Evolutionary conservation across 1,140 invertebrate species (phyloP), one percentile per base, ranked within the genome.

Genomic region (Spodoptera frugiperda): DNA sequence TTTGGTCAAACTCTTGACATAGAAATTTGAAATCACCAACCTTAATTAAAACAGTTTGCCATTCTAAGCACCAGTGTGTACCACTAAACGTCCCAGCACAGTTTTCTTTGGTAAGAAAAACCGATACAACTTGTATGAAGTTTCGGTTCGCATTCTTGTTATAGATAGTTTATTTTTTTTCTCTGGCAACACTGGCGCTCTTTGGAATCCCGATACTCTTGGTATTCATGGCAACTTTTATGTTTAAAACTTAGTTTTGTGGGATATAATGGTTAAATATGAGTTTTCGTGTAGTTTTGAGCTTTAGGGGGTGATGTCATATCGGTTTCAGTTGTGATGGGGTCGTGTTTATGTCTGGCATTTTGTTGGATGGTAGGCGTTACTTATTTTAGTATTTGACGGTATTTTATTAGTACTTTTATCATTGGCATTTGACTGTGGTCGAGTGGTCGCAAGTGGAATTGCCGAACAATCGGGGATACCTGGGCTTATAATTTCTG

Each of bases 81-180:
- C 3, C 0, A n/a, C 15, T 15, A 53, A 21, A 74, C 61, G 44
- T 39, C 30, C n/a, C n/a, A 15, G 39, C 15, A 51, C 54, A 75
- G 61, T 63, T 75, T 65, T 46, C 59, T 65, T 65, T 75, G 73
- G 73, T 78, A 78, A 78, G 77, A 78, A 81, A 81, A 81, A 78
- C 74, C 80, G 63, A 78, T 78, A 81, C 77, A 77, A 78, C 44
- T 79, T 63, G 70, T 55, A 48, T 21, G 57, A 78, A 78, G 59
- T 78, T 77, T 68, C 44, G 15, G 11, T 14, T 67, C 51, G 55
- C 67, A 72, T 39, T 57, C 46, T 39, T 11, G 48, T 11, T 49
- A 54, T 51, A 67, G 61, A 74, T 74, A 33, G 19, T 39, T 39
- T 63, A 44, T 74, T 57, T 79, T 76, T 46, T 75, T 46, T 12